These are phyloP conservation scores for Brachyptera putata DNA, from an alignment of 2,888 invertebrate species.

Conservation along the genomic window DNA sequence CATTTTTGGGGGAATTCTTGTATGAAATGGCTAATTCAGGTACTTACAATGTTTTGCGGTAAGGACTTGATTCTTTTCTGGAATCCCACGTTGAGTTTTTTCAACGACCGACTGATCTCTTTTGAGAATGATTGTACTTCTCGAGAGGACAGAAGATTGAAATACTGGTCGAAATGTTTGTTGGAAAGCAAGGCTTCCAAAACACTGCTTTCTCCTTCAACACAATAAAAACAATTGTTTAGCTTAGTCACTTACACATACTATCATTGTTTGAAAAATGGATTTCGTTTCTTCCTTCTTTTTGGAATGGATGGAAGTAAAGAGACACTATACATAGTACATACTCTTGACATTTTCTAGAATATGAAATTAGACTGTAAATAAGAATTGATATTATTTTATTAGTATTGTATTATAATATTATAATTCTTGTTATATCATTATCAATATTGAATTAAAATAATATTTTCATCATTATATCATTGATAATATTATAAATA, in stretches of 20 bases:
- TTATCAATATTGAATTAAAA: too few relatives aligned
- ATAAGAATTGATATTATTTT: too few relatives aligned
- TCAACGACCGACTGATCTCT: constrained; percentile 3
- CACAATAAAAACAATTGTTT: not conserved
- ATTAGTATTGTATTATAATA: too few relatives aligned
- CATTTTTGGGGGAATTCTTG: not conserved
- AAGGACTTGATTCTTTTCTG: constrained; percentile 18
- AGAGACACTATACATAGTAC: too few relatives aligned
- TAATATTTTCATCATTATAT: too few relatives aligned
- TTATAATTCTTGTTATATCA: too few relatives aligned
- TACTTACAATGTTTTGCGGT: constrained; percentile 25
- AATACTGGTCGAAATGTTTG: constrained; percentile 25
- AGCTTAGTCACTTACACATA: not conserved
- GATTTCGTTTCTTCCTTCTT: too few relatives aligned
- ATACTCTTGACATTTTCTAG: too few relatives aligned
- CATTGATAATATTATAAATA: too few relatives aligned
- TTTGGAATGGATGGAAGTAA: too few relatives aligned
- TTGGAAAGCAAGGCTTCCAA: constrained; percentile 26
- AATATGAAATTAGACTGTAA: too few relatives aligned
- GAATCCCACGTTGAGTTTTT: constrained; percentile 3
- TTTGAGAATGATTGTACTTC: constrained; percentile 6
- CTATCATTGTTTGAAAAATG: not conserved
- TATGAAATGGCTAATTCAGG: not conserved
- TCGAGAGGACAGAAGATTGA: constrained; percentile 19
- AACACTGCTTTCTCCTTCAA: not conserved